These are phyloP conservation scores for Ophion costatus DNA, from an alignment of 2,888 invertebrate genomes.

Conservation along the genomic window DNA sequence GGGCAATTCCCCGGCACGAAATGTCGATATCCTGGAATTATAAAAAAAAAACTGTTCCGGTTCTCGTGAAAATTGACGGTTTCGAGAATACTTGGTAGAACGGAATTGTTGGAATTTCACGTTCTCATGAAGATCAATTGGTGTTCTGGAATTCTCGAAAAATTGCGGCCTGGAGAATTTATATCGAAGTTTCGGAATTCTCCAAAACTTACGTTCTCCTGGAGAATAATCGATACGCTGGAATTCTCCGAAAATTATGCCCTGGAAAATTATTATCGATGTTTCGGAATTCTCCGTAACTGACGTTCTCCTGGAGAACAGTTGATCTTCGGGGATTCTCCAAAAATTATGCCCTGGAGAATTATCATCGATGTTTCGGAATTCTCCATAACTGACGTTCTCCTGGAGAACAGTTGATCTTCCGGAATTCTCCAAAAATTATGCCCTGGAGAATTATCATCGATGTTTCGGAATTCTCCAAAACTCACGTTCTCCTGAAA, in stretches of 20 bases:
- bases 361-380: neutral
- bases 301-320: no score
- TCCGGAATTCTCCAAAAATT: neutral
- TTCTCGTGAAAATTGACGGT: no score
- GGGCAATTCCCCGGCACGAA: neutral
- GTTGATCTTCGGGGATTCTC: no score
- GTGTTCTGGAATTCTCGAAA: neutral
- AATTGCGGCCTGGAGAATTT: neutral
- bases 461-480: no score
- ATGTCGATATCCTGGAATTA: neutral
- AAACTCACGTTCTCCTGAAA: no score
- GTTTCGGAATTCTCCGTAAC: no score
- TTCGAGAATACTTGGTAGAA: neutral
- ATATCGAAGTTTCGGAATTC: neutral
- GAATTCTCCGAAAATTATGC: neutral
- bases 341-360: no score
- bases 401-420: neutral
- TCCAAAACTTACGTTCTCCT: neutral
- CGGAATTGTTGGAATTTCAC: neutral
- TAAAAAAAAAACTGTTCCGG: neutral
- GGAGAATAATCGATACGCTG: neutral
- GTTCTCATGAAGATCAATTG: neutral
- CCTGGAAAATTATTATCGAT: neutral
- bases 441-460: neutral
- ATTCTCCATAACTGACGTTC: neutral